Evolutionary conservation across 2,888 invertebrate genomes (phyloP), one percentile per base, ranked within the genome.

Genomic region (Globia sparganii): DNA sequence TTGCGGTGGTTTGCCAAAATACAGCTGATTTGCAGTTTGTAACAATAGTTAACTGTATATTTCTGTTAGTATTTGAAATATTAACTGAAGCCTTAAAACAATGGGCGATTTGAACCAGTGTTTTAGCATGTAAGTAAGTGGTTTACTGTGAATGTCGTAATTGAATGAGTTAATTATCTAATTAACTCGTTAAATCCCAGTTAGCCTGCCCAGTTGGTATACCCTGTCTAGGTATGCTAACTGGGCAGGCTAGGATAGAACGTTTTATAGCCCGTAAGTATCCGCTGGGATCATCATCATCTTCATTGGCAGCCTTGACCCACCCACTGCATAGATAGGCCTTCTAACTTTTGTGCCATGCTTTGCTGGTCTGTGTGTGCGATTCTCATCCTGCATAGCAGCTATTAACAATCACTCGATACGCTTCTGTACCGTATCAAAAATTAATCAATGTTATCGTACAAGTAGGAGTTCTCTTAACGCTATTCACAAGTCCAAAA

Each of bases 1-100:
- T 75, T 67, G 75, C n/a, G n/a, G 72, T 78, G 73, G 78, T 77
- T 67, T 62, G 68, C 62, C 68, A 70, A 84, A 76, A 84, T 72
- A 6, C 46, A 70, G 79, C 56, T 67, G 59, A 75, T 77, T 83
- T 68, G 59, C 69, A 58, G 61, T 37, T 11, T 31, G 40, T 49
- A 8, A 43, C 11, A 66, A 43, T 43, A 43, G 37, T 68, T 37
- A 56, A 59, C 25, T 62, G 15, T 9, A 40, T n/a, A 37, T 59
- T 58, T 61, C 18, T 53, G 68, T 59, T 71, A 34, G 46, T 80
- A 69, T 84, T 80, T 64, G 65, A 58, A 72, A 37, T 69, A 66
- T 58, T 62, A 34, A 49, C 15, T 53, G 21, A 21, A 11, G 1
- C 3, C 25, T 53, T 67, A 25, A 49, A 58, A n/a, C n/a, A 68